Conservation (phyloP, 2,888 invertebrate species). For the Melieria omissa region DNA sequence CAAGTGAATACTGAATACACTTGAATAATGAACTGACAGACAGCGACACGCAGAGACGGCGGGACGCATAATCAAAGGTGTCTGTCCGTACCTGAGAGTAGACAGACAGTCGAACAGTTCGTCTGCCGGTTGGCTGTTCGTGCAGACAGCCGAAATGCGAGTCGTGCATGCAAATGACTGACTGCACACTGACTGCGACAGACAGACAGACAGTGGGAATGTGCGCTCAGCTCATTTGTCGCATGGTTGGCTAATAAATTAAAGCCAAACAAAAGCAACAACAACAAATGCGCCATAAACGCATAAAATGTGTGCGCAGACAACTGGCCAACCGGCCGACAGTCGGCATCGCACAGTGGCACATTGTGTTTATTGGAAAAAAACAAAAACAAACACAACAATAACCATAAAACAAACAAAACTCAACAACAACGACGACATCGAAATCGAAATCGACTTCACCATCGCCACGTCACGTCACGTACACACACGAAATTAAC, state of each 20-base stretch:
- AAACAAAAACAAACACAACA: too few relatives aligned
- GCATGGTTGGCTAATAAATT: constrained; percentile 17
- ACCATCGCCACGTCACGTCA: too few relatives aligned
- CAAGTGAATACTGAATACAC: background rate
- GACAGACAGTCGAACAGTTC: too few relatives aligned
- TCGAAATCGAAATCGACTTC: too few relatives aligned
- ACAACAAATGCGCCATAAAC: constrained; percentile 21
- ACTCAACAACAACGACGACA: too few relatives aligned
- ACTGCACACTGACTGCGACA: constrained; percentile 12
- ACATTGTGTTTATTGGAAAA: too few relatives aligned
- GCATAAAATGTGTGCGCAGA: constrained; percentile 9
- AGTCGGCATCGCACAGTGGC: background rate
- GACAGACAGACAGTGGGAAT: constrained; percentile 12
- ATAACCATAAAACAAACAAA: too few relatives aligned
- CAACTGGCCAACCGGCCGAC: background rate
- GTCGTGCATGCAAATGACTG: background rate
- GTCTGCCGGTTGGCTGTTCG: background rate
- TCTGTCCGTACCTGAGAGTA: too few relatives aligned
- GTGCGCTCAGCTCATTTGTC: constrained; percentile 4
- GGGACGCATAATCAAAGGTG: too few relatives aligned
- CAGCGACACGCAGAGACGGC: background rate
- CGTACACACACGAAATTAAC: too few relatives aligned
- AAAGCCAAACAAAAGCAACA: background rate
- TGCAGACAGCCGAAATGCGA: background rate
- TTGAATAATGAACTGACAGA: background rate